Conservation (phyloP, 2,888 invertebrate genomes). For the Bellardia bayeri region DNA sequence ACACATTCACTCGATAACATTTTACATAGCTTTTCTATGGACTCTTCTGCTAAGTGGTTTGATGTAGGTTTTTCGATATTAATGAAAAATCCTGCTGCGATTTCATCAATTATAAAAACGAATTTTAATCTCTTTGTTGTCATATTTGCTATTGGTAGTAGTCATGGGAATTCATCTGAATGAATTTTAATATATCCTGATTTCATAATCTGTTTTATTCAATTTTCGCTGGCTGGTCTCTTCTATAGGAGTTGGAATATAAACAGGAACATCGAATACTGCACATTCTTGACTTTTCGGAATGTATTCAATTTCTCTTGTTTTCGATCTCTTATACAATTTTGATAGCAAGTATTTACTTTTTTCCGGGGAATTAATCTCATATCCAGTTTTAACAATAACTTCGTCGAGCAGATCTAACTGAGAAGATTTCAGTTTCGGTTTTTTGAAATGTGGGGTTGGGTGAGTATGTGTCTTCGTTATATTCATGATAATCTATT, state of each 20-base stretch:
- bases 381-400: conserved; percentile 18
- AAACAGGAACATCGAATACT: background rate
- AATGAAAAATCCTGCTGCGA: background rate
- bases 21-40: too few species aligned
- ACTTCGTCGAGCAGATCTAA: background rate
- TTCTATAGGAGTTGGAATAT: conserved; percentile 47
- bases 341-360: conserved; percentile 8
- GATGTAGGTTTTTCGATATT: background rate
- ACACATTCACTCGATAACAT: too few species aligned
- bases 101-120: conserved; percentile 15
- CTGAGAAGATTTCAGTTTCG: background rate
- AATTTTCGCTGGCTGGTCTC: background rate
- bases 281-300: conserved; percentile 30
- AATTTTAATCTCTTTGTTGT: background rate
- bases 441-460: conserved; percentile 21
- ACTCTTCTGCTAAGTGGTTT: too few species aligned
- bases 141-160: background rate
- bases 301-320: conserved; percentile 22
- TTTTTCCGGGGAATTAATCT: background rate
- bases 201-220: background rate
- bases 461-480: conserved; percentile 68
- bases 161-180: conserved; percentile 25
- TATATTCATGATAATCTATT: conserved; percentile 15
- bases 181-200: conserved; percentile 9
- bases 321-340: conserved; percentile 5